Base-by-base conservation (phyloP, 2,113 vertebrate genomes). In the Peromyscus maniculatus region DNA sequence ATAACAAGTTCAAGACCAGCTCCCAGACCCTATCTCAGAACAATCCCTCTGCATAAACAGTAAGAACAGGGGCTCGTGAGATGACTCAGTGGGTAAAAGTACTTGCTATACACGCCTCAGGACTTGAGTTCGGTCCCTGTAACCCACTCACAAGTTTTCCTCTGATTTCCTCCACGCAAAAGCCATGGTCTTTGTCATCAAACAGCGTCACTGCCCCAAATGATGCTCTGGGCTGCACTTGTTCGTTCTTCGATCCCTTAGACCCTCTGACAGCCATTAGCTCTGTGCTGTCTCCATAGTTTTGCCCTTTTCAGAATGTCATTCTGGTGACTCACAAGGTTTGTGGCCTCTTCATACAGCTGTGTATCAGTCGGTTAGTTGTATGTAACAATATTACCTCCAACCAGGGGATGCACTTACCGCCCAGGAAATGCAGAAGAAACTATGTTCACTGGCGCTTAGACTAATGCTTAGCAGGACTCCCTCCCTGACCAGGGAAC, bases 251-350 rank as follows among this genome's bases (percentile, higher is more conserved):
- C 36, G 19, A 16, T 21, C 71, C 57, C 17, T 24, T 36, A 66
- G 67, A 0, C 28, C 78, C 52, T 6, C 43, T 90, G 82, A 28
- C 22, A 59, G 16, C 66, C 64, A 52, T 67, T 21, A 24, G 59
- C 52, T 21, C 69, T 62, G 62, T 31, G 75, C 57, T 46, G 11
- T 80, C 49, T 43, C 12, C 4, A 0, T 22, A 43, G 43, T 69
- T 79, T 89, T 28, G 2, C 15, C 62, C 59, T 95, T 71, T 72
- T 62, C 15, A 69, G 64, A 71, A 90, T 33, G 28, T 67, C 46
- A 0, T n/a, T 1, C 24, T 39, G n/a, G 16, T 69, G 24, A 77
- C 57, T 86, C 57, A 11, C 22, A 4, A 5, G 4, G 0, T 11
- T 1, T 39, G 13, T 39, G 36, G 52, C 31, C 80, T 91, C 57